Evolutionary conservation across 2,797 vertebrate genomes (phyloP), one percentile per base, ranked within the genome.

Genomic region (Amblyopsis hoosieri): DNA sequence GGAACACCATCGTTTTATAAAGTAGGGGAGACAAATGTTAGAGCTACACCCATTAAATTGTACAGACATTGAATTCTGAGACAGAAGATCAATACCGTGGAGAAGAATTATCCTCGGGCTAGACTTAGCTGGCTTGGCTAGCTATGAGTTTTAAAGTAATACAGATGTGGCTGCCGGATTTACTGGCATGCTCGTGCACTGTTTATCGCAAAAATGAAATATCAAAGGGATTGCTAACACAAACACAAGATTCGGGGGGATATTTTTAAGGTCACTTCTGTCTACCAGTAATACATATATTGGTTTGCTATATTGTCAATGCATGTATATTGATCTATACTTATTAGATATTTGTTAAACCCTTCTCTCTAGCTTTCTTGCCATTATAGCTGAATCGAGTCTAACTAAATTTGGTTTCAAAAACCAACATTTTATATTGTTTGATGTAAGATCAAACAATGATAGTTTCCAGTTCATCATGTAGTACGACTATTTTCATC

Each of bases 121-220:
- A 45, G 62, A 66, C 2, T 63, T 46, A 46, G 60, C 46, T 51
- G 55, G 58, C 68, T 42, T 8, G 17, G 71, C 19, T 72, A 75
- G 71, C 77, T 63, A 76, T 82, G 71, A 67, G 83, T 82, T 80
- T 81, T 73, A 70, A 84, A 83, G 77, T 73, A 61, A 48, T 51
- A 66, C 67, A 66, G 50, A 42, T 69, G 71, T 66, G 60, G 19
- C 65, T 60, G 78, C 63, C 54, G 54, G 49, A 68, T 53, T 61
- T 42, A 47, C 45, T 68, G 15, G 12, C 74, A 71, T 70, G 65
- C 67, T 64, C 69, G 70, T 69, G 64, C 66, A 42, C 15, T 8
- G 63, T 53, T 60, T 54, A 64, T 71, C 53, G 51, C 67, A 71
- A 37, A 50, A 56, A 60, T 76, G 51, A 57, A 19, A 17, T 52